Conservation (phyloP, 2,113 vertebrate genomes). For the Varanus salvator region DNA sequence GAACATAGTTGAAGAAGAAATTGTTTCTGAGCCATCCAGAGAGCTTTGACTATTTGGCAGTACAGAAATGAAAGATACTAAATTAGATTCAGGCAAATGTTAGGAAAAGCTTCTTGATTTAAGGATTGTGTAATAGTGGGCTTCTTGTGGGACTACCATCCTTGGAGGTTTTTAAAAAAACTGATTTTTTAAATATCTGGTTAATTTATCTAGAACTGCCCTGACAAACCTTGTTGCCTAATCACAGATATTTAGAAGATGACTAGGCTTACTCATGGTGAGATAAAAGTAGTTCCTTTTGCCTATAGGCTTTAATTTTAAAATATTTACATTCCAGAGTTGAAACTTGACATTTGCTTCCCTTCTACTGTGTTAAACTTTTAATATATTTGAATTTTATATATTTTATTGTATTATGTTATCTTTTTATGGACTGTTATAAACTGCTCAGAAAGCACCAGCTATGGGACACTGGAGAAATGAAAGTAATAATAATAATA, state of each 20-base stretch:
- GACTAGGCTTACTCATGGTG: neutral
- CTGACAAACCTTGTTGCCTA: neutral
- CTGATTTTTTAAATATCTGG: neutral
- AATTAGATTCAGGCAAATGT: no score
- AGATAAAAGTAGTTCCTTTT: conserved; percentile 7
- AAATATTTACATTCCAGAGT: neutral
- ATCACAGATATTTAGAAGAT: neutral
- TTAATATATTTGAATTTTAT: no score
- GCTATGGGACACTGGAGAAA: no score
- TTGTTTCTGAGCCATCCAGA: no score
- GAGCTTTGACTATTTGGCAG: no score
- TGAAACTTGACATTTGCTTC: neutral
- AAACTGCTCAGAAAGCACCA: no score
- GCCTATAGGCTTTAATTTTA: neutral
- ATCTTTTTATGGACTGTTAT: no score
- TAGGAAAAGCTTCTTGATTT: neutral
- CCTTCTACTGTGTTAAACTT: no score
- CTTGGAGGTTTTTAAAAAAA: neutral
- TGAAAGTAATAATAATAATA: no score
- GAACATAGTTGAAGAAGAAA: neutral
- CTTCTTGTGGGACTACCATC: neutral
- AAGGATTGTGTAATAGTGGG: neutral
- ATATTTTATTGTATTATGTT: no score
- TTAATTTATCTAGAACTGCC: neutral
- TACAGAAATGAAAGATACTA: no score